Evolutionary conservation across 2,888 invertebrate species (phyloP), one percentile per base, ranked within the genome.

Genomic region (Ellobium chinense): DNA sequence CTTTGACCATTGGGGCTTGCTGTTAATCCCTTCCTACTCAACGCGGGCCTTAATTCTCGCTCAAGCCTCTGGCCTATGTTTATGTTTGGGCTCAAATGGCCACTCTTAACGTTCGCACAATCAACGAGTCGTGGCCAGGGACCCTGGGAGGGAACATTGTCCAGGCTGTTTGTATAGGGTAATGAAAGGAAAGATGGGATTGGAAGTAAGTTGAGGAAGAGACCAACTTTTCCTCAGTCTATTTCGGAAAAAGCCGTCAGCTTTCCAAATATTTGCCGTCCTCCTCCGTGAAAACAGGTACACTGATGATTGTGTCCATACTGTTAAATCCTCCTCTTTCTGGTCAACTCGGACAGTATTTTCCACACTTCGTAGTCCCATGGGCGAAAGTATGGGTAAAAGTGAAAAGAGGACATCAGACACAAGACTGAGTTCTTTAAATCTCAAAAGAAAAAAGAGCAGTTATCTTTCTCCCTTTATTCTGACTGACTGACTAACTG

Each of bases 1-100:
- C 46, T 46, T 46, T 46, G 18, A 7, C 46, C 46, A 18, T 46
- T 46, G 9, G 18, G 46, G 46, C 46, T 46, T 46, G 46, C 9
- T 46, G n/a, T 18, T 46, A 46, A 46, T 46, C 46, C 46, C 27
- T 14, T 62, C 58, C 34, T 34, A 7, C 24, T 60, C 60, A 60
- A 60, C 9, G 46, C 18, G 46, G 9, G 46, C 18, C 46, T 46
- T 46, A 46, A 46, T 18, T 46, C 46, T 46, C 7, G 46, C 46
- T 18, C 46, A 46, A 18, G 46, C 7, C 46, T 18, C 46, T 7
- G 18, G 9, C 18, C 34, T 7, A 27, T 70, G 70, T 70, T 70
- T 56, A 70, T n/a, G 31, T 21, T 70, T 70, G 31, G 14, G 54
- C 70, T 70, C 70, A 70, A 70, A 54, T 56, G n/a, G 7, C 36